Base-by-base conservation (phyloP, 2,113 vertebrate genomes). In the Oreotrochilus melanogaster region DNA sequence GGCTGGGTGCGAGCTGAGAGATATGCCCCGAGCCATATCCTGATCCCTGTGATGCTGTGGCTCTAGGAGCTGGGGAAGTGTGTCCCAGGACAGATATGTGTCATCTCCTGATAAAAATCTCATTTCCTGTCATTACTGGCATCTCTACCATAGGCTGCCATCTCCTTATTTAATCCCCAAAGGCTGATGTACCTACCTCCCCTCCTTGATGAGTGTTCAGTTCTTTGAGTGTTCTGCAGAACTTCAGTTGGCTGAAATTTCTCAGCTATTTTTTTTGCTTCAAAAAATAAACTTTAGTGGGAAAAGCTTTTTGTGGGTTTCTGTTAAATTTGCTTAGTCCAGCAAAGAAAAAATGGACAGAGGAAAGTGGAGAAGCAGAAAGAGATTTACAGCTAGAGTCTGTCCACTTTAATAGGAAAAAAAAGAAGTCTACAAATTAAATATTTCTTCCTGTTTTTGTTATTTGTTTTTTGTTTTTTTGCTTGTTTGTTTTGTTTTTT, bases 401-500 rank as follows among this genome's bases (percentile, higher is more conserved):
- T 70, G 39, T 14, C 50, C 58, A 33, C 47, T 39, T 83, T 70
- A 88, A 85, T 28, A 72, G 42, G 62, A 1, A 4, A 11, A 65
- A 71, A 67, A 81, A 58, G 61, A 33, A 11, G 14, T n/a, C 17
- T 80, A 24, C 37, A 58, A 86, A 89, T 85, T 66, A 94, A 95
- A 70, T 88, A 50, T n/a, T 71, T 85, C 31, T 81, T 58, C 18
- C 8, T 25, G 24, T n/a, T 33, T 45, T 30, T 2, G 1, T 1
- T 0, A 3, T 1, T 3, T 1, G 24, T 33, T 45, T 30, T 2
- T 1, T 7, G 14, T 18, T 24, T 45, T n/a, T n/a, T n/a, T n/a
- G n/a, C n/a, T n/a, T n/a, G n/a, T n/a, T 28, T 33, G 39, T 30
- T 2, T 30, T 2, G 1, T 1, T 0, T 4, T 1, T 3, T 1